A percentile compares a stretch with the other conserved stretches of the same genome.
These are phyloP conservation scores for Anarrhichthys ocellatus DNA, from an alignment of 2,113 vertebrate genomes.

Conservation along the genomic window DNA sequence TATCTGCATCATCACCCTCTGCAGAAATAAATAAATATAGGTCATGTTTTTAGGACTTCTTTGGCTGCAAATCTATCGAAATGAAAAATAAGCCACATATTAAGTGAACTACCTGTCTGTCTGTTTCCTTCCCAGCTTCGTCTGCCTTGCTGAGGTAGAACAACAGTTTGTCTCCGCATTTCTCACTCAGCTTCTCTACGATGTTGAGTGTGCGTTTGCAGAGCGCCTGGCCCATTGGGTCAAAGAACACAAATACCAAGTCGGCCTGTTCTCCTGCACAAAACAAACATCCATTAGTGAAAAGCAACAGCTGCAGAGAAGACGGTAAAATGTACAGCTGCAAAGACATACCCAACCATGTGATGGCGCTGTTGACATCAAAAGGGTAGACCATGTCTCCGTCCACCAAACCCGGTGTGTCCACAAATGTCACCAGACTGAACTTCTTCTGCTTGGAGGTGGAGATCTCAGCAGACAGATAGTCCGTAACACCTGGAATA, in stretches of 20 bases:
- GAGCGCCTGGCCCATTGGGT: slow-evolving; percentile 88
- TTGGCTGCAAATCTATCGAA: background rate
- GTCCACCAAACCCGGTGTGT: slow-evolving; percentile 86
- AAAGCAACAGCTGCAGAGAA: background rate
- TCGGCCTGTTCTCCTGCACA: slow-evolving; percentile 84
- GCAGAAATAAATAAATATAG: background rate
- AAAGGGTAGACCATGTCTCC: slow-evolving; percentile 88
- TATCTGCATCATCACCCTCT: slow-evolving; percentile 90
- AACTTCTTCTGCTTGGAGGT: slow-evolving; percentile 88
- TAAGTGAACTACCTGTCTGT: slow-evolving; percentile 79
- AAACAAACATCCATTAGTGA: background rate
- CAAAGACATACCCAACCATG: slow-evolving; percentile 81
- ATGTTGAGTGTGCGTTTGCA: slow-evolving; percentile 88
- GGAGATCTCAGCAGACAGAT: slow-evolving; percentile 86
- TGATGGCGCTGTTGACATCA: slow-evolving; percentile 83
- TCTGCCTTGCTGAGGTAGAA: slow-evolving; percentile 88
- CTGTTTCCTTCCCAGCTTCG: slow-evolving; percentile 82
- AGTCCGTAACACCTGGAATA: slow-evolving; percentile 82
- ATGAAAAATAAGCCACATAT: background rate
- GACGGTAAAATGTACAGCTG: background rate
- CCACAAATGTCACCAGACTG: slow-evolving; percentile 85
- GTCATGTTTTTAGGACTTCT: background rate
- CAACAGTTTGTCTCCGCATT: slow-evolving; percentile 81
- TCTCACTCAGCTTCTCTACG: slow-evolving; percentile 85
- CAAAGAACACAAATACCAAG: slow-evolving; percentile 86